Conservation (phyloP, 1,140 invertebrate genomes). For the Heliconius nattereri region DNA sequence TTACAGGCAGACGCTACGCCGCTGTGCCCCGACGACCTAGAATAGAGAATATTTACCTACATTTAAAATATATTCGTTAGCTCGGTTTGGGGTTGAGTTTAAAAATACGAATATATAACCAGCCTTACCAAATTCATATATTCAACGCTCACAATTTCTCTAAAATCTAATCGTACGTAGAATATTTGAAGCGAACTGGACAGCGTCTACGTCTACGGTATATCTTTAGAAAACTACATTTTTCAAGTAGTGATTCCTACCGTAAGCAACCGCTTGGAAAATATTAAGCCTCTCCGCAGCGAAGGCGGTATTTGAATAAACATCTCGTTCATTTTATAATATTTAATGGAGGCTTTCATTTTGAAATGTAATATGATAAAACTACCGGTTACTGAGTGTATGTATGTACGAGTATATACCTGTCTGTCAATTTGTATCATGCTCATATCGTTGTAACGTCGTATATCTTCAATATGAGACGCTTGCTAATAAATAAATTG, state of each 20-base stretch:
- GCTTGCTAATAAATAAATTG: too few species aligned
- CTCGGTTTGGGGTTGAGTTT: neutral
- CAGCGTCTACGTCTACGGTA: neutral
- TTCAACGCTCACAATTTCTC: neutral
- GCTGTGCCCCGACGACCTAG: too few species aligned
- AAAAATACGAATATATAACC: neutral
- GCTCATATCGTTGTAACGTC: neutral
- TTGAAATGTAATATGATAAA: neutral
- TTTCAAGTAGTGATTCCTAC: conserved; percentile 16
- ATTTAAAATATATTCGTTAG: neutral
- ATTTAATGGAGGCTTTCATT: conserved; percentile 3
- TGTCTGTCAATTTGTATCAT: neutral
- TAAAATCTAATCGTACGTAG: neutral
- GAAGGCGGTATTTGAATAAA: conserved; percentile 18
- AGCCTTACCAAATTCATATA: neutral
- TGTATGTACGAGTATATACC: neutral
- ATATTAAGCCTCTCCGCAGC: conserved; percentile 17
- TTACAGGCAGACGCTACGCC: too few species aligned
- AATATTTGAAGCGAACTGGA: neutral
- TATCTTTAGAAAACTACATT: conserved; percentile 16
- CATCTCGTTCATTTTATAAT: conserved; percentile 13
- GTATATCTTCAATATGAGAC: neutral
- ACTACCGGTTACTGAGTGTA: neutral
- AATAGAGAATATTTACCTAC: neutral
- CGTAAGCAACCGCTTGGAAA: conserved; percentile 14